Conservation (phyloP, 2,888 invertebrate species). For the Drosophila phalerata region DNA sequence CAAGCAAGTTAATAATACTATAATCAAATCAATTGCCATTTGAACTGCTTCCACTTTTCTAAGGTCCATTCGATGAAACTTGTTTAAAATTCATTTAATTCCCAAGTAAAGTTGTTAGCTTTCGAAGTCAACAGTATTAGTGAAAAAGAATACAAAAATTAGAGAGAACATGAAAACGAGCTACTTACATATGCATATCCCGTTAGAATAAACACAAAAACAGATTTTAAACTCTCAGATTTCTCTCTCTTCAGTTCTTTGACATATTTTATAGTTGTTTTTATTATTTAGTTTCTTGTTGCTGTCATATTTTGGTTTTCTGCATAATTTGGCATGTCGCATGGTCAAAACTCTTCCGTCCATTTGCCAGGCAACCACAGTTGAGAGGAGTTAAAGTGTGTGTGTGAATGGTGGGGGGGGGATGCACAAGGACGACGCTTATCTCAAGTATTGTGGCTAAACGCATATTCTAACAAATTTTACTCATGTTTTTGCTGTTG, state of each 20-base stretch:
- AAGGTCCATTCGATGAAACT: neutral
- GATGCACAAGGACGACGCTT: constrained; percentile 53
- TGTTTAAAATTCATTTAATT: constrained; percentile 39
- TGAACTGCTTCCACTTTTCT: neutral
- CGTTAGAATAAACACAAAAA: constrained; percentile 20
- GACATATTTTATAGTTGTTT: constrained; percentile 16
- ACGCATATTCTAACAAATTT: constrained; percentile 77
- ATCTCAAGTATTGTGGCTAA: constrained; percentile 69
- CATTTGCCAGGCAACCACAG: constrained; percentile 18
- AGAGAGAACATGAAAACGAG: constrained; percentile 1
- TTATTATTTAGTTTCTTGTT: constrained; percentile 35
- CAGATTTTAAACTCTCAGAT: constrained; percentile 41
- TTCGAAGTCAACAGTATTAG: constrained; percentile 42
- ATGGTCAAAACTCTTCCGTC: constrained; percentile 28
- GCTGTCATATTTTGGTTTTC: constrained; percentile 64
- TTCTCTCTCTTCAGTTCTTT: constrained; percentile 33
- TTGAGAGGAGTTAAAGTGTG: neutral
- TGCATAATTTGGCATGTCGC: constrained; percentile 71
- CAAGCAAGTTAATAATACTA: neutral
- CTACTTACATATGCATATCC: constrained; percentile 54
- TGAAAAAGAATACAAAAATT: constrained; percentile 8
- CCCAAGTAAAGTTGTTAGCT: constrained; percentile 26
- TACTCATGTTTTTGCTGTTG: constrained; percentile 56
- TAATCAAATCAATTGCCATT: neutral
- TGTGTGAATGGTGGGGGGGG: neutral